Conservation (phyloP, 1,140 invertebrate genomes). For the Medauroidea extradentata region DNA sequence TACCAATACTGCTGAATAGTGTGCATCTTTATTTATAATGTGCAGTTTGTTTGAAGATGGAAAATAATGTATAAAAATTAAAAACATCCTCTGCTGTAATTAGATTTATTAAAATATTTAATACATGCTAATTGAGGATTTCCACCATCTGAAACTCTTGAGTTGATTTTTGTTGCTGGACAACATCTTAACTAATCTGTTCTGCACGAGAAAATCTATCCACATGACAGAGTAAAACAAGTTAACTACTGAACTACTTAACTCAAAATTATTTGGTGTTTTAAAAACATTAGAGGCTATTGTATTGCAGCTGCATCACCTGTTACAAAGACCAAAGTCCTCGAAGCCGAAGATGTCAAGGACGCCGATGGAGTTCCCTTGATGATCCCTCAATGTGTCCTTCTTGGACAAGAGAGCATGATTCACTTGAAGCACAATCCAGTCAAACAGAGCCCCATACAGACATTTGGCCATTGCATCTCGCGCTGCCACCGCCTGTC, state of each 20-base stretch:
- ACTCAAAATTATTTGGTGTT: too few relatives aligned
- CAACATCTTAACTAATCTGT: too few relatives aligned
- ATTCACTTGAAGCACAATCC: conserved; percentile 92
- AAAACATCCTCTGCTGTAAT: too few relatives aligned
- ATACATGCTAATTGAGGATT: too few relatives aligned
- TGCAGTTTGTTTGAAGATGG: too few relatives aligned
- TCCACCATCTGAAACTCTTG: too few relatives aligned
- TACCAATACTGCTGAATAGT: too few relatives aligned
- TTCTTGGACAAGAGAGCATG: conserved; percentile 81
- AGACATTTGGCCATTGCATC: conserved; percentile 97
- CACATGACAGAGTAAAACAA: background rate
- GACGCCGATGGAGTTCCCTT: conserved; percentile 89
- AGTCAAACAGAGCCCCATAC: conserved; percentile 95
- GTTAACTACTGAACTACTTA: background rate
- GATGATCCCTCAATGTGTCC: conserved; percentile 70
- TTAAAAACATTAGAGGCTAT: background rate
- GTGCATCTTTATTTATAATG: too few relatives aligned
- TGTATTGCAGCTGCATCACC: conserved; percentile 34
- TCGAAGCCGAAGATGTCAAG: conserved; percentile 98
- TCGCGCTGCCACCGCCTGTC: conserved; percentile 82
- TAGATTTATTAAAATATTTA: too few relatives aligned
- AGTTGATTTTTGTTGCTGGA: too few relatives aligned
- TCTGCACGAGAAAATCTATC: too few relatives aligned
- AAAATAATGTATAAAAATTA: too few relatives aligned
- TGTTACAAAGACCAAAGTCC: conserved; percentile 75